Percentiles rank a stretch among this genome's conserved stretches.
These are phyloP conservation scores for Lineus longissimus DNA, from an alignment of 1,140 invertebrate genomes.

Conservation along the genomic window DNA sequence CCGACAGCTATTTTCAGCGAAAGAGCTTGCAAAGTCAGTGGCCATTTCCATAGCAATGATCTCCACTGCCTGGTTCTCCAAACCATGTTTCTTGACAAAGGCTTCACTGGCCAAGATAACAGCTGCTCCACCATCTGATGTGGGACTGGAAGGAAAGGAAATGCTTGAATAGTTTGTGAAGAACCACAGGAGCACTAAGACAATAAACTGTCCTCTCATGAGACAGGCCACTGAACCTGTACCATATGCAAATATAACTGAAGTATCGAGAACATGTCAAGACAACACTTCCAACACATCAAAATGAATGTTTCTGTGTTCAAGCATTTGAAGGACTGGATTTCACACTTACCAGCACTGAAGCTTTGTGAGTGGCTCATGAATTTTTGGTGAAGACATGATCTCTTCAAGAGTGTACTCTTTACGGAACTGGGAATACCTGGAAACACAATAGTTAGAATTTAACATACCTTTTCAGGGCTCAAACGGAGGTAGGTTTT, in stretches of 20 bases:
- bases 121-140: constrained; percentile 91
- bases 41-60: constrained; percentile 91
- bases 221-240: too few relatives aligned
- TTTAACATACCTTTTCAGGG: neutral
- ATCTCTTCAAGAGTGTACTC: constrained; percentile 88
- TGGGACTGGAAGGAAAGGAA: constrained; percentile 61
- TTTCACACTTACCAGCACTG: constrained; percentile 86
- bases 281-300: too few relatives aligned
- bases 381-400: constrained; percentile 76
- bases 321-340: too few relatives aligned
- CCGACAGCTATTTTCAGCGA: constrained; percentile 78
- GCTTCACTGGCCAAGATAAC: constrained; percentile 85
- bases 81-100: constrained; percentile 77
- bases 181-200: too few relatives aligned
- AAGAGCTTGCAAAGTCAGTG: constrained; percentile 83
- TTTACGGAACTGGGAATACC: constrained; percentile 85
- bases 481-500: too few relatives aligned
- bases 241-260: too few relatives aligned
- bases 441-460: constrained; percentile 36
- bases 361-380: constrained; percentile 86
- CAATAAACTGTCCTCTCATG: too few relatives aligned
- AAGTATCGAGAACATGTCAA: too few relatives aligned
- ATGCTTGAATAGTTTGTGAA: too few relatives aligned
- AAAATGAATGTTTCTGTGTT: too few relatives aligned
- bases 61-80: constrained; percentile 81